A percentile compares a stretch with the other conserved stretches of the same genome.
These are phyloP conservation scores for Narcine bancroftii DNA, from an alignment of 2,113 vertebrate genomes.

Conservation along the genomic window DNA sequence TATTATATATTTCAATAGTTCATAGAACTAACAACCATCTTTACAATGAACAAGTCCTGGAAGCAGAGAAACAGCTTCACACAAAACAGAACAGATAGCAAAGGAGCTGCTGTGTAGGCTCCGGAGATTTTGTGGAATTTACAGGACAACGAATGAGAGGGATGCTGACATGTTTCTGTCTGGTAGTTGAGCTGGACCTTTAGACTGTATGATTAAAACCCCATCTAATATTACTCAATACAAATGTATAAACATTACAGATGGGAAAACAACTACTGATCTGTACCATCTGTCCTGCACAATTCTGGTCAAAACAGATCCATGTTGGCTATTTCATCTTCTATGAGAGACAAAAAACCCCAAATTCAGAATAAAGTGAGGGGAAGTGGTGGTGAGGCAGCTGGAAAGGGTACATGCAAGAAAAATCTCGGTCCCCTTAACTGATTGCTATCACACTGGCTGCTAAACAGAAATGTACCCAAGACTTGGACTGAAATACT, in stretches of 20 bases:
- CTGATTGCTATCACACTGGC: not conserved
- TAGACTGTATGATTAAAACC: not conserved
- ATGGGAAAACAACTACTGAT: not conserved
- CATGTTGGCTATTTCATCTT: not conserved
- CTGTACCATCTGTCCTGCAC: not conserved
- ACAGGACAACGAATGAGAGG: not conserved
- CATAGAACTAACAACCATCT: not conserved
- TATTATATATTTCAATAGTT: not conserved
- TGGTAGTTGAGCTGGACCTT: not conserved
- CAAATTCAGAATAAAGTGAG: not conserved
- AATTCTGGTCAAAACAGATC: not conserved
- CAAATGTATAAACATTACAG: too few relatives aligned
- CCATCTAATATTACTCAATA: not conserved
- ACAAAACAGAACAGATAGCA: not conserved
- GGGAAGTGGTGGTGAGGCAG: too few relatives aligned
- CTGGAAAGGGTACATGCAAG: not conserved
- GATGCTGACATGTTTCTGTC: not conserved
- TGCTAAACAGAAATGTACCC: not conserved
- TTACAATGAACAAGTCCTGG: not conserved
- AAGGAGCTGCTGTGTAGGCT: not conserved
- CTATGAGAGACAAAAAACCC: not conserved
- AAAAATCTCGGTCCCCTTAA: not conserved
- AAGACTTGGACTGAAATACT: not conserved
- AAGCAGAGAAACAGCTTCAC: not conserved
- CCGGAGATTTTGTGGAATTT: not conserved